Percentiles rank a stretch among this genome's conserved stretches.
These are phyloP conservation scores for Porites divaricata DNA, from an alignment of 92 coral and sea anemone species.

Conservation along the genomic window DNA sequence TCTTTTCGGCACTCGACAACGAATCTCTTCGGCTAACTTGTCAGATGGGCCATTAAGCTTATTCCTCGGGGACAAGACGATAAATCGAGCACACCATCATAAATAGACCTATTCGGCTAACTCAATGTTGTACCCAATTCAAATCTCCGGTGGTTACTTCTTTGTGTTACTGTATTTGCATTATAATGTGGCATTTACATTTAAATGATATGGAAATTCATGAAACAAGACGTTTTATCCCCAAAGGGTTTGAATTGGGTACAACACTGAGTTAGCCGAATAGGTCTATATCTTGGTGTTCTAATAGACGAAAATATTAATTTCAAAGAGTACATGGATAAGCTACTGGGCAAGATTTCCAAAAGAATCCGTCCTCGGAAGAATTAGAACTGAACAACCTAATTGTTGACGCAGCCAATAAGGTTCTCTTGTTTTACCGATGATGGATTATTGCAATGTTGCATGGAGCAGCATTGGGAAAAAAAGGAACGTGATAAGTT, in stretches of 20 bases:
- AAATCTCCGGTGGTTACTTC: too few relatives aligned
- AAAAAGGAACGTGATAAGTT: too few relatives aligned
- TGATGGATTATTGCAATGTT: background rate
- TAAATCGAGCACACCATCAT: background rate
- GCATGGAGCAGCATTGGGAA: too few relatives aligned
- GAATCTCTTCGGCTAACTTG: background rate
- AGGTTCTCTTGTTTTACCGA: too few relatives aligned
- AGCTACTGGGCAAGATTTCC: background rate
- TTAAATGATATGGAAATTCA: too few relatives aligned
- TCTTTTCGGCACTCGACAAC: background rate
- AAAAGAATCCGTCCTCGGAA: background rate
- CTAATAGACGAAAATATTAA: background rate
- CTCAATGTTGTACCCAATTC: too few relatives aligned
- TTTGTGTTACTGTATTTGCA: too few relatives aligned
- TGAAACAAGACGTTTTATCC: too few relatives aligned
- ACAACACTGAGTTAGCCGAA: too few relatives aligned
- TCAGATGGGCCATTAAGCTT: background rate
- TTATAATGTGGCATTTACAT: too few relatives aligned
- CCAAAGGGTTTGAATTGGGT: background rate
- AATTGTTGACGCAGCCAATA: background rate
- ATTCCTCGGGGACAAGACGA: background rate
- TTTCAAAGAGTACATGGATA: too few relatives aligned
- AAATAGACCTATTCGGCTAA: background rate
- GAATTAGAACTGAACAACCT: slow-evolving; percentile 4
- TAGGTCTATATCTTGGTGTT: background rate